Evolutionary conservation across 2,888 invertebrate genomes (phyloP).

Genomic region (Acleris laterana): DNA sequence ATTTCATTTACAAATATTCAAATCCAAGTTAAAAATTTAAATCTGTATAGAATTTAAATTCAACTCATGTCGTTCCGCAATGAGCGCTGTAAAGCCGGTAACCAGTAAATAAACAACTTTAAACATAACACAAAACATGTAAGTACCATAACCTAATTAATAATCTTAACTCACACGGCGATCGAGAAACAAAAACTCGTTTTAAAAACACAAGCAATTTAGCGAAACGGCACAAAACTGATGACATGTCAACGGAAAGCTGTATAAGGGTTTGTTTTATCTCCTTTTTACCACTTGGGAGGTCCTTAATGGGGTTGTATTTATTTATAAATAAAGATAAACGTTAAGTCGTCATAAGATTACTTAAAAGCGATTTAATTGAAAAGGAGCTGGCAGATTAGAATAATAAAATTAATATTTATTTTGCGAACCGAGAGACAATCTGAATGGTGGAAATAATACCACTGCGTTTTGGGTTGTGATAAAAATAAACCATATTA

Average conservation of each 20-base stretch:
- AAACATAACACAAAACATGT: not conserved
- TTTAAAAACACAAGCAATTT: conserved; percentile 18
- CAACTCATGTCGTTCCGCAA: too few relatives aligned
- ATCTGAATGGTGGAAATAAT: too few relatives aligned
- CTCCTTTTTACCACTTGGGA: conserved; percentile 25
- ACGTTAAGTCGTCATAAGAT: conserved; percentile 1
- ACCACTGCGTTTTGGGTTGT: too few relatives aligned
- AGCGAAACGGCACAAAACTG: conserved; percentile 14
- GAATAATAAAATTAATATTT: too few relatives aligned
- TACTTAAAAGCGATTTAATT: too few relatives aligned
- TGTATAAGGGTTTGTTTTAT: conserved; percentile 23
- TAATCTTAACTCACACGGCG: not conserved
- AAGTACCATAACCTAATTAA: not conserved
- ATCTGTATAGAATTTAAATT: too few relatives aligned
- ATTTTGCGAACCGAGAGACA: too few relatives aligned
- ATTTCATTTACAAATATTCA: too few relatives aligned
- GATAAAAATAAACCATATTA: not conserved
- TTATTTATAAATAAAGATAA: conserved; percentile 15
- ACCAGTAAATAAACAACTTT: too few relatives aligned
- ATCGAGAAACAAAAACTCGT: conserved; percentile 5
- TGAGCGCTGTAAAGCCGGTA: too few relatives aligned
- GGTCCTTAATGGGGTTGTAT: conserved; percentile 23
- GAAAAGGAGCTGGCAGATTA: too few relatives aligned
- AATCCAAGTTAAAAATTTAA: too few relatives aligned
- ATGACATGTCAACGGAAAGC: conserved; percentile 24